phyloP scores from a whole-genome alignment of 2,113 vertebrate genomes.

The Tylochromis polylepis region DNA sequence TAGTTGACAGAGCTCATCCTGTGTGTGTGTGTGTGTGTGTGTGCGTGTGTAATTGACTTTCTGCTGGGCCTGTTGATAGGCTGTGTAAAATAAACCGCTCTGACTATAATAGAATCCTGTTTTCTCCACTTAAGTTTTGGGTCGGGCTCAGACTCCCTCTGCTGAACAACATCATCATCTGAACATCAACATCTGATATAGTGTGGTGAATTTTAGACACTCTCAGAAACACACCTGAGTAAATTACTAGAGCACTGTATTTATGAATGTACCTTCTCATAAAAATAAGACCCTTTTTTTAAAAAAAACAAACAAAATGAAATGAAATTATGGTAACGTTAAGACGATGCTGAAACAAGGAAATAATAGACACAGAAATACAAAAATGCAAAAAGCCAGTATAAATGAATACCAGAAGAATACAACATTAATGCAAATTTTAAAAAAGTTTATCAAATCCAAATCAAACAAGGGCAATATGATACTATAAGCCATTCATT shows the following conservation, averaged over 20 bases:
- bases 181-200: constrained; percentile 34
- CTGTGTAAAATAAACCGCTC: constrained; percentile 57
- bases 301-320: neutral
- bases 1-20: neutral
- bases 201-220: constrained; percentile 18
- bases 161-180: constrained; percentile 23
- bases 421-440: too few species aligned
- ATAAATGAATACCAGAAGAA: neutral
- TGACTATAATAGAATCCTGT: constrained; percentile 20
- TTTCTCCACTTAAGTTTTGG: constrained; percentile 22
- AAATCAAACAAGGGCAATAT: neutral
- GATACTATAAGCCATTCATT: neutral
- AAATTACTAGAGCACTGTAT: neutral
- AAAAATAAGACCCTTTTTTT: neutral
- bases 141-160: neutral
- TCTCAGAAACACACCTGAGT: neutral
- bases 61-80: constrained; percentile 28
- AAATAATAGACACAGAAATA: neutral
- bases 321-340: neutral
- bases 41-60: constrained; percentile 54
- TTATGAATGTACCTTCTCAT: neutral
- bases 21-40: constrained; percentile 4
- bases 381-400: neutral
- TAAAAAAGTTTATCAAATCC: neutral
- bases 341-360: neutral